Evolutionary conservation across 2,888 invertebrate species (phyloP), one percentile per base, ranked within the genome.

Genomic region (Cryptophagus acutangulus): DNA sequence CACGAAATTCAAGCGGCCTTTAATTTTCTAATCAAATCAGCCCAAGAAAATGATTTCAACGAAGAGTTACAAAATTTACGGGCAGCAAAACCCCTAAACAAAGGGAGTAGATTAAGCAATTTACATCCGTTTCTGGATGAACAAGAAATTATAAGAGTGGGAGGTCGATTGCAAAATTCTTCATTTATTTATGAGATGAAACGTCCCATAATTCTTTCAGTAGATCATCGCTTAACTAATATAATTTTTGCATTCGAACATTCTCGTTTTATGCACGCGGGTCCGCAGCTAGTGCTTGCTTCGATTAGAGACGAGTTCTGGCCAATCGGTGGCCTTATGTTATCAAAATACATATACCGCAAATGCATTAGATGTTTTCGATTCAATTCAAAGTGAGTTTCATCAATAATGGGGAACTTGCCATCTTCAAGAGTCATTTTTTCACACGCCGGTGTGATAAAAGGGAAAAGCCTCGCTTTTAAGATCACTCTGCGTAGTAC

Each of bases 381-480:
- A 18, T 24, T 30, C 12, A 20, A 33, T 33, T 18, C 38, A 17
- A 38, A 14, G 14, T 10, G 15, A n/a, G 10, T 13, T 14, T n/a
- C 12, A 9, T 28, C 15, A 10, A 3, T 33, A 29, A 40, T 40
- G 41, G 41, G 30, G n/a, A 40, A 40, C 15, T 36, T 40, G 20
- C 36, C 36, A n/a, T n/a, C n/a, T n/a, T n/a, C n/a, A n/a, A n/a
- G n/a, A n/a, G n/a, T n/a, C n/a, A n/a, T n/a, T n/a, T n/a, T n/a
- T n/a, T n/a, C n/a, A n/a, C n/a, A n/a, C n/a, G n/a, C n/a, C n/a
- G n/a, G n/a, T n/a, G n/a, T n/a, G n/a, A n/a, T n/a, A n/a, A n/a
- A n/a, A n/a, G n/a, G n/a, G n/a, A n/a, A n/a, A n/a, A n/a, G n/a
- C n/a, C n/a, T n/a, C n/a, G n/a, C n/a, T n/a, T n/a, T n/a, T n/a